Percentiles rank a stretch among this genome's conserved stretches.
These are phyloP conservation scores for Coryphaenoides rupestris DNA, from an alignment of 2,113 vertebrate species.

Conservation along the genomic window DNA sequence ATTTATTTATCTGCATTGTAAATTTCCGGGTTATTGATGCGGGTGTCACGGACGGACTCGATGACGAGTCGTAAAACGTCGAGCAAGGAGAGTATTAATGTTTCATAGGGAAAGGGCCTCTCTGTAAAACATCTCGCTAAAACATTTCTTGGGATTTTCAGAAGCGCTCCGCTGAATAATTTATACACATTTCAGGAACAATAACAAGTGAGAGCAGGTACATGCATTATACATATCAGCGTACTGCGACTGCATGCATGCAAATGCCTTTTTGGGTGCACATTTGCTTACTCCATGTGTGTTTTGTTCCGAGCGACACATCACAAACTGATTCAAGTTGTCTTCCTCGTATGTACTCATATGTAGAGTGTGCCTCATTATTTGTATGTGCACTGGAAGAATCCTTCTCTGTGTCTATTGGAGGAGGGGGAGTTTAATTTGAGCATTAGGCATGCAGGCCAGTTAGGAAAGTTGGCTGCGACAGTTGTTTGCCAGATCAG, in stretches of 20 bases:
- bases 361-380: too few species aligned
- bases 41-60: conserved; percentile 28
- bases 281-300: conserved; percentile 32
- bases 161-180: conserved; percentile 57
- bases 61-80: conserved; percentile 46
- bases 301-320: conserved; percentile 15
- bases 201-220: conserved; percentile 46
- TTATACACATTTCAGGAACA: conserved; percentile 60
- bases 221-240: conserved; percentile 55
- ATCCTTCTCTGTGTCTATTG: background rate
- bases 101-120: conserved; percentile 42
- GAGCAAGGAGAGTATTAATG: conserved; percentile 44
- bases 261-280: conserved; percentile 11
- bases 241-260: conserved; percentile 23
- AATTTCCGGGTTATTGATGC: conserved; percentile 47
- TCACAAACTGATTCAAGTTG: background rate
- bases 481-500: conserved; percentile 36
- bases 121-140: conserved; percentile 54
- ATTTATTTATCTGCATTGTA: conserved; percentile 49
- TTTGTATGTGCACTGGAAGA: too few species aligned
- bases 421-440: background rate
- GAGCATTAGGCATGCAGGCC: conserved; percentile 5
- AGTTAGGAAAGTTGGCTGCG: conserved; percentile 28
- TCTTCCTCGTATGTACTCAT: conserved; percentile 3
- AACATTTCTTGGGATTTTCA: conserved; percentile 57